A percentile compares a stretch with the other conserved stretches of the same genome.
These are phyloP conservation scores for Phrynosoma blainvillii DNA, from an alignment of 2,113 vertebrate genomes.

Conservation along the genomic window DNA sequence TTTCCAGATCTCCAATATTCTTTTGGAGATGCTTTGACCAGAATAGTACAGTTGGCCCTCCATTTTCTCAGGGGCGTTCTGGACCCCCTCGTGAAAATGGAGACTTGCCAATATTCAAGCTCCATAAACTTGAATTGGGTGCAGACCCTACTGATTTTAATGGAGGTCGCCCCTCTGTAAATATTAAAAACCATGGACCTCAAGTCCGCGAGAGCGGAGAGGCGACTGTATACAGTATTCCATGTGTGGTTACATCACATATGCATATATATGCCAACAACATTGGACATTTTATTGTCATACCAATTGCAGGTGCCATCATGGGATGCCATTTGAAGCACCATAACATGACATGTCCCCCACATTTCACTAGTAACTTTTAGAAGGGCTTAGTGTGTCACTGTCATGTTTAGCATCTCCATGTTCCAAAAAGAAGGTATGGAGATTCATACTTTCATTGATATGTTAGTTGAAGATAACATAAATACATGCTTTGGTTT, in stretches of 20 bases:
- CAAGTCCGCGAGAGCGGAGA: no score
- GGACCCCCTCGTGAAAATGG: no score
- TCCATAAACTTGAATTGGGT: no score
- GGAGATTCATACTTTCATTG: background rate
- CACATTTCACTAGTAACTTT: background rate
- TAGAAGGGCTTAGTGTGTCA: background rate
- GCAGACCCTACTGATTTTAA: no score
- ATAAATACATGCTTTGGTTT: no score
- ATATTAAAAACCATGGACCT: no score
- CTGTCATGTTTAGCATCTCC: background rate
- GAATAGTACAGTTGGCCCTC: background rate
- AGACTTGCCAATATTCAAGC: no score
- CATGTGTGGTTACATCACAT: background rate
- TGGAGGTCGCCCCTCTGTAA: no score
- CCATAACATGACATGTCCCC: background rate
- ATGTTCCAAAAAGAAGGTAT: background rate
- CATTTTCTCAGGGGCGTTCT: no score
- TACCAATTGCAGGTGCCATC: no score
- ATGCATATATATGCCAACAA: background rate
- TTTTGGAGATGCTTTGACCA: no score
- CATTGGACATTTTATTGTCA: background rate
- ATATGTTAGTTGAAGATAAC: no score
- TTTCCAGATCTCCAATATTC: background rate
- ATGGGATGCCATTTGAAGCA: background rate
- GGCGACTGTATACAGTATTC: background rate